Conservation (phyloP, 2,797 vertebrate genomes). For the Labroides dimidiatus region DNA sequence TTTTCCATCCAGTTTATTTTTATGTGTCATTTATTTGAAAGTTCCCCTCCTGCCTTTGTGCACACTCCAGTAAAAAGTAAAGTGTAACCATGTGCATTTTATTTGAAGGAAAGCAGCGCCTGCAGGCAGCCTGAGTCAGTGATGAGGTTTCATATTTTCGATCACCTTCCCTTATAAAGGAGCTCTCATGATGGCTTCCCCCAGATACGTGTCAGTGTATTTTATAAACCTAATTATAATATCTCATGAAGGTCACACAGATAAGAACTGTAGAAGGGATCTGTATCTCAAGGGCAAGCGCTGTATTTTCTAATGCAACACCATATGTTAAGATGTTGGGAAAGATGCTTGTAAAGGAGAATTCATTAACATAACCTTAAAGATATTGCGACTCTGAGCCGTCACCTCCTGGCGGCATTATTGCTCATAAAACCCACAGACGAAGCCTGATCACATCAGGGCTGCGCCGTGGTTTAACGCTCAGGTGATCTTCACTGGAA, state of each 20-base stretch:
- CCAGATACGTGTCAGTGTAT: conserved; percentile 28
- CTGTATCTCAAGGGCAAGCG: conserved; percentile 41
- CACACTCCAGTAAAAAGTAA: conserved; percentile 6
- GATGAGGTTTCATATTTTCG: conserved; percentile 52
- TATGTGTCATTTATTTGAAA: conserved; percentile 25
- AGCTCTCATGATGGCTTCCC: conserved; percentile 24
- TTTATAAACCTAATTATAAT: conserved; percentile 43
- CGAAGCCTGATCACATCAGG: conserved; percentile 34
- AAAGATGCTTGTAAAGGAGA: conserved; percentile 53
- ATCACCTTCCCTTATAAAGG: conserved; percentile 32
- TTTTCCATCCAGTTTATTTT: conserved; percentile 6
- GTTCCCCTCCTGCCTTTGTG: conserved; percentile 7
- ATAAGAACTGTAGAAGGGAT: conserved; percentile 3
- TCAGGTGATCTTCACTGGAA: conserved; percentile 51
- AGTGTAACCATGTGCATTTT: conserved; percentile 26
- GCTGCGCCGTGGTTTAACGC: conserved; percentile 57
- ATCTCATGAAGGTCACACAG: conserved; percentile 35
- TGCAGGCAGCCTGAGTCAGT: conserved; percentile 44
- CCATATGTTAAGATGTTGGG: conserved; percentile 55
- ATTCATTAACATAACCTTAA: conserved; percentile 55
- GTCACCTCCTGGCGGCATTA: conserved; percentile 55
- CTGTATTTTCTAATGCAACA: conserved; percentile 17
- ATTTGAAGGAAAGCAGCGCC: conserved; percentile 38
- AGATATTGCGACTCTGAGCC: conserved; percentile 44
- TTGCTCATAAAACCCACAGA: conserved; percentile 63